Evolutionary conservation across 2,797 vertebrate species (phyloP).

Genomic region (Harpagifer antarcticus): DNA sequence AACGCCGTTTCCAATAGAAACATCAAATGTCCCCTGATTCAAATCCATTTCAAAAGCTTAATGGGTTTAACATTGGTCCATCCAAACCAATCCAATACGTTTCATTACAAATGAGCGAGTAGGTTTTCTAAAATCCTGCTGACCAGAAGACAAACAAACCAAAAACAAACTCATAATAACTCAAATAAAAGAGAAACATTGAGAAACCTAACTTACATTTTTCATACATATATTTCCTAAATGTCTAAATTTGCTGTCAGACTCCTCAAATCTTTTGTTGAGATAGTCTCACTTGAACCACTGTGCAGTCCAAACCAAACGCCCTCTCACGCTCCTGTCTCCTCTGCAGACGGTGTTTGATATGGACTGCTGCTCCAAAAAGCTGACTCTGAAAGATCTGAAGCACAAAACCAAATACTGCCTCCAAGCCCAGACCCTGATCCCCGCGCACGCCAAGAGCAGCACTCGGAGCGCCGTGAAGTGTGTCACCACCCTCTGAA

Average conservation of each 20-base stretch:
- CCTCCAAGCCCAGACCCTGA: constrained; percentile 73
- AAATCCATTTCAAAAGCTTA: too few relatives aligned
- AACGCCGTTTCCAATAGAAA: too few relatives aligned
- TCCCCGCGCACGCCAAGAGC: constrained; percentile 61
- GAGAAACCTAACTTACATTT: neutral
- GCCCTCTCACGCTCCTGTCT: neutral
- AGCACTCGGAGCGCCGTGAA: constrained; percentile 64
- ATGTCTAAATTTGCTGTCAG: neutral
- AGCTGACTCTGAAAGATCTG: constrained; percentile 65
- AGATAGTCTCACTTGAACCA: neutral
- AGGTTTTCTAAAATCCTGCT: too few relatives aligned
- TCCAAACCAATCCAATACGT: too few relatives aligned
- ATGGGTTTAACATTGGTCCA: too few relatives aligned
- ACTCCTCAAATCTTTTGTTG: neutral
- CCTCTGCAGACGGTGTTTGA: constrained; percentile 68
- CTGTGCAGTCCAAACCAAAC: too few relatives aligned
- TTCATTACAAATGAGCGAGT: too few relatives aligned
- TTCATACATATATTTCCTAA: neutral
- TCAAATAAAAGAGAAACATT: neutral
- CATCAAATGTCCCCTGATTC: too few relatives aligned
- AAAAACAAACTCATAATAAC: too few relatives aligned
- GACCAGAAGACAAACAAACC: too few relatives aligned
- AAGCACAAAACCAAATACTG: constrained; percentile 74
- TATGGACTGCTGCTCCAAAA: constrained; percentile 60
- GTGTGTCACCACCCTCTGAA: constrained; percentile 75